These are phyloP conservation scores for Aplysina aerophoba DNA, from an alignment of 37 sponge, comb jelly and placozoan genomes.

Conservation along the genomic window DNA sequence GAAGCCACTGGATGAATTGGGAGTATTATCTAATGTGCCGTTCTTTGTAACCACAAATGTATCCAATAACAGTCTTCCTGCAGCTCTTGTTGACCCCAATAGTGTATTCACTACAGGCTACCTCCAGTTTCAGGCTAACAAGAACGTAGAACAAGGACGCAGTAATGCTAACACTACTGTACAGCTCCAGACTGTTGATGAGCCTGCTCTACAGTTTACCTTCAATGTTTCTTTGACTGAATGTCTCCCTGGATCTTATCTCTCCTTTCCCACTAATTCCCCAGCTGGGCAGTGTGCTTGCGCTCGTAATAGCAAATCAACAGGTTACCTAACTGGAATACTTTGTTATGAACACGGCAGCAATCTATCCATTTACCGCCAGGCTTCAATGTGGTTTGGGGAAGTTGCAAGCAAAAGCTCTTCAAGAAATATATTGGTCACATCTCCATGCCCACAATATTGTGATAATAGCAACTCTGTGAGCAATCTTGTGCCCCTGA, in stretches of 20 bases:
- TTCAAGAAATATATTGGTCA: too few species aligned
- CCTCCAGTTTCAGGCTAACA: neutral
- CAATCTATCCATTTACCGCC: too few species aligned
- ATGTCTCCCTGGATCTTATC: conserved; percentile 2
- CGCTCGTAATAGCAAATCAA: neutral
- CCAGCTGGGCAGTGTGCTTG: neutral
- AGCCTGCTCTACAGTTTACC: neutral
- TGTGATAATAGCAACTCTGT: too few species aligned
- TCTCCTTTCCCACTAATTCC: neutral
- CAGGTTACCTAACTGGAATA: neutral
- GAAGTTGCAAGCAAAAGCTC: too few species aligned
- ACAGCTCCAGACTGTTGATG: neutral
- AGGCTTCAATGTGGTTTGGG: too few species aligned
- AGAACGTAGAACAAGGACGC: too few species aligned
- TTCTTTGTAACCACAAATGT: neutral
- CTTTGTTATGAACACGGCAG: neutral
- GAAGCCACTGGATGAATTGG: neutral
- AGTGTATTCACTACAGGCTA: conserved; percentile 1
- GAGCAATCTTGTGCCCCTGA: too few species aligned
- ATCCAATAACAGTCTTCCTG: neutral
- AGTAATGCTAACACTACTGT: neutral
- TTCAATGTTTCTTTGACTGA: neutral
- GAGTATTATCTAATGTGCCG: neutral
- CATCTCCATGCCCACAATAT: too few species aligned
- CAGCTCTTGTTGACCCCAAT: neutral